phyloP scores from a whole-genome alignment of 2,113 vertebrate species.

The Pampusana beccarii region DNA sequence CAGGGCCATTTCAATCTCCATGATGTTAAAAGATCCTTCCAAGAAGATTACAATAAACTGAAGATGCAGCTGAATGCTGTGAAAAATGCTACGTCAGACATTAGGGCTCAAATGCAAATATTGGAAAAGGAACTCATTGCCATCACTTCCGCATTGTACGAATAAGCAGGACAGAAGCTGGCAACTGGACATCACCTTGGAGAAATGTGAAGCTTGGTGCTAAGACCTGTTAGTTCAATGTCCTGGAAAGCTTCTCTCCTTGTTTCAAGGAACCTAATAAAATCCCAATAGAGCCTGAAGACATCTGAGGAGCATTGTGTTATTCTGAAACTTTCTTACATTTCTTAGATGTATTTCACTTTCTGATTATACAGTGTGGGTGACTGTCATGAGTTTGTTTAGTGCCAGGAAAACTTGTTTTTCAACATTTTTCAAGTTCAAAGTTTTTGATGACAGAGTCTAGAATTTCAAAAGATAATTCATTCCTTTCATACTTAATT shows the following conservation, averaged over 20 bases:
- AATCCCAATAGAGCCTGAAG: background rate
- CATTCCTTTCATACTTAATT: background rate
- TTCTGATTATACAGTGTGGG: background rate
- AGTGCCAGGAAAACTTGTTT: background rate
- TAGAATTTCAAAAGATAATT: background rate
- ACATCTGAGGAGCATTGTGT: background rate
- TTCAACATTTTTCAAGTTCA: background rate
- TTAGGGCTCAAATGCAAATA: constrained; percentile 63
- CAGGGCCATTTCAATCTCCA: background rate
- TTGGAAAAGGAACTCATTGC: constrained; percentile 66
- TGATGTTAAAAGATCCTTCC: constrained; percentile 49
- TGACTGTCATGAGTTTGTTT: background rate
- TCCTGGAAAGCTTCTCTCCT: background rate
- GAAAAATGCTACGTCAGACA: constrained; percentile 67
- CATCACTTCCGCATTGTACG: constrained; percentile 1
- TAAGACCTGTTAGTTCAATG: background rate
- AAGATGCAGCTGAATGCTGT: constrained; percentile 68
- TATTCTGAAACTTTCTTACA: background rate
- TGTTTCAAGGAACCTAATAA: constrained; percentile 1
- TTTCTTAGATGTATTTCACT: background rate
- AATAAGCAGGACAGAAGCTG: constrained; percentile 45
- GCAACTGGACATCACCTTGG: background rate
- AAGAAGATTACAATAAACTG: constrained; percentile 68
- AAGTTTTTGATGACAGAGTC: background rate
- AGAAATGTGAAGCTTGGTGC: background rate